Conservation (phyloP, 2,797 vertebrate species). For the Crocodylus rhombifer region DNA sequence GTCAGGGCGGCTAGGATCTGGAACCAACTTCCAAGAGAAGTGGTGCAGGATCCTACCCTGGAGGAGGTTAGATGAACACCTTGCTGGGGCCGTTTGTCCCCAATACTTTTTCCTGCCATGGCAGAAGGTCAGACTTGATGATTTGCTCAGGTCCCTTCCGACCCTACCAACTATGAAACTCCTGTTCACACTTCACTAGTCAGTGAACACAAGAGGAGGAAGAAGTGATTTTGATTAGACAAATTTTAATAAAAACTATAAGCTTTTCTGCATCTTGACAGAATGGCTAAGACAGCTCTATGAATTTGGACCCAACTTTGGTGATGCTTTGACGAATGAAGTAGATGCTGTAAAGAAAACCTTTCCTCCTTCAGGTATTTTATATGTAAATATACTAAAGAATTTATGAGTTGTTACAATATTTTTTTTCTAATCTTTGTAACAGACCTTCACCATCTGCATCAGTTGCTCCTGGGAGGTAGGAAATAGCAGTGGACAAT, state of each 20-base stretch:
- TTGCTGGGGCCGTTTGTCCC: too few species aligned
- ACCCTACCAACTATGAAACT: background rate
- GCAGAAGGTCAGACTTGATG: too few species aligned
- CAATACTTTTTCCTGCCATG: too few species aligned
- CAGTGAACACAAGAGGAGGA: background rate
- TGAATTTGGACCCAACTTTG: background rate
- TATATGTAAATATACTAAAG: fast-evolving
- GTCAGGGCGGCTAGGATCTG: too few species aligned
- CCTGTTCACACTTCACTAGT: background rate
- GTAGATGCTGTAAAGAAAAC: background rate
- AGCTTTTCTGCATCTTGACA: background rate
- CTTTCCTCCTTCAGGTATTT: background rate
- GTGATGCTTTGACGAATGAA: background rate
- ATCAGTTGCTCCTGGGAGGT: background rate
- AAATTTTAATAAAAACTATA: background rate
- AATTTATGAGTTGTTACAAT: background rate
- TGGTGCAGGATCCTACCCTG: too few species aligned
- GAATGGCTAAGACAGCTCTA: background rate
- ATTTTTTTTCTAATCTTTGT: background rate
- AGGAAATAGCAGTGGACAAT: background rate
- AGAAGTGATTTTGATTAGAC: background rate
- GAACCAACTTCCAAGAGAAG: too few species aligned
- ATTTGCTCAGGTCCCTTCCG: too few species aligned
- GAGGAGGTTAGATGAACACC: too few species aligned
- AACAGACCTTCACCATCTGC: background rate